These are phyloP conservation scores for Diarsia dahlii DNA, from an alignment of 2,888 invertebrate genomes.

Conservation along the genomic window DNA sequence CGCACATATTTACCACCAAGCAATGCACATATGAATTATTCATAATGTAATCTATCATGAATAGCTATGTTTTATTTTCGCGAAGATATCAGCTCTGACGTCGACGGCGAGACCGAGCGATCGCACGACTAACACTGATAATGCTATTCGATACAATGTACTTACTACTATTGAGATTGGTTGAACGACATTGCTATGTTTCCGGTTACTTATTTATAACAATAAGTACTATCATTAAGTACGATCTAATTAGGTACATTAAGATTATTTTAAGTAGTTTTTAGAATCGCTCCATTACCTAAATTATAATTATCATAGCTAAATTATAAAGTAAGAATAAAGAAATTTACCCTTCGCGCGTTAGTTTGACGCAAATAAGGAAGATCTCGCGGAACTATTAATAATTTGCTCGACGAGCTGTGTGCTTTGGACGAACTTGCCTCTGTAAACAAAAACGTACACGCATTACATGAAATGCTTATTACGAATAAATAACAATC, in stretches of 20 bases:
- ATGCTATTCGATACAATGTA: constrained; percentile 53
- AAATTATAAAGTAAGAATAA: constrained; percentile 31
- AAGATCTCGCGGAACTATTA: constrained; percentile 88
- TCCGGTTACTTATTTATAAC: constrained; percentile 23
- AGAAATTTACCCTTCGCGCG: constrained; percentile 86
- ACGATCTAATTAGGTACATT: constrained; percentile 16
- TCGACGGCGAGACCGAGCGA: constrained; percentile 68
- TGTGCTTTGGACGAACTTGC: constrained; percentile 84
- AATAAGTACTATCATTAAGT: constrained; percentile 14
- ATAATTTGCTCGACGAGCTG: constrained; percentile 83
- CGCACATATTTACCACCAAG: constrained; percentile 53
- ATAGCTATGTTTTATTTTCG: constrained; percentile 59
- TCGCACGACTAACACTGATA: constrained; percentile 64
- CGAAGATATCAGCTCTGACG: constrained; percentile 68
- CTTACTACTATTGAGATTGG: constrained; percentile 54
- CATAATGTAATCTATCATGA: constrained; percentile 61
- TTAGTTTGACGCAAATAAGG: constrained; percentile 90
- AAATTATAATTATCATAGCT: constrained; percentile 1
- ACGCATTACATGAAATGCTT: constrained; percentile 29
- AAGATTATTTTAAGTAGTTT: background rate
- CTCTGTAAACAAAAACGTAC: constrained; percentile 76
- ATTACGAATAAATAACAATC: constrained; percentile 15
- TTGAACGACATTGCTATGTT: constrained; percentile 43
- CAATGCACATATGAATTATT: constrained; percentile 63
- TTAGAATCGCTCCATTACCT: background rate